Percentiles rank a stretch among this genome's conserved stretches.
Conservation (phyloP, 2,888 invertebrate species). For the Heliconius aoede region DNA sequence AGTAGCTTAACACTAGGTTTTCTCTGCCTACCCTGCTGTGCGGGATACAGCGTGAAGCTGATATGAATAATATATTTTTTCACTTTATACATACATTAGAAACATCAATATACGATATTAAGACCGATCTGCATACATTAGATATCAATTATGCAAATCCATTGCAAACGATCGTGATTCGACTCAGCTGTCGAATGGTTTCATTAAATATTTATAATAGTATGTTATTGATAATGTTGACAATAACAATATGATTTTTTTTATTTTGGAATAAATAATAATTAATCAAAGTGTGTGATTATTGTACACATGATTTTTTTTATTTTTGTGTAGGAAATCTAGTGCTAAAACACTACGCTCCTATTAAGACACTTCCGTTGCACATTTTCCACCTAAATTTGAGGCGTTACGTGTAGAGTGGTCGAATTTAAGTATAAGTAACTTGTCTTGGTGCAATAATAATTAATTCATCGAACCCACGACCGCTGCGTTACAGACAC, state of each 20-base stretch:
- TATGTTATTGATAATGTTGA: slow-evolving; percentile 28
- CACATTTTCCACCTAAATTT: too few relatives aligned
- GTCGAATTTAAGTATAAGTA: too few relatives aligned
- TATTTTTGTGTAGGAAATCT: too few relatives aligned
- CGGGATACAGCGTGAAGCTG: background rate
- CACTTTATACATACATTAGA: background rate
- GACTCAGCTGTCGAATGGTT: slow-evolving; percentile 13
- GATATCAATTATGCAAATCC: slow-evolving; percentile 29
- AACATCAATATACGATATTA: background rate
- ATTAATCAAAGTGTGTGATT: background rate
- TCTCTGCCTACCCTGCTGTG: too few relatives aligned
- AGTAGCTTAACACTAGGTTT: too few relatives aligned
- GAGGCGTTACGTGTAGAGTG: too few relatives aligned
- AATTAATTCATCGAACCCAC: too few relatives aligned
- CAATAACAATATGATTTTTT: slow-evolving; percentile 40
- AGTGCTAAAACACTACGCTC: too few relatives aligned
- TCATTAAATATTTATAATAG: slow-evolving; percentile 22
- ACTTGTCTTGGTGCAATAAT: too few relatives aligned
- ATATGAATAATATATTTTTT: background rate
- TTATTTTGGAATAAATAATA: background rate
- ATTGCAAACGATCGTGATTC: slow-evolving; percentile 14
- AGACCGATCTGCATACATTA: slow-evolving; percentile 22
- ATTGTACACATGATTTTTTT: too few relatives aligned
- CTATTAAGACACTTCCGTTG: too few relatives aligned
- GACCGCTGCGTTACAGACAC: too few relatives aligned